phyloP scores from a whole-genome alignment of 2,888 invertebrate species.

The Halictus ligatus region DNA sequence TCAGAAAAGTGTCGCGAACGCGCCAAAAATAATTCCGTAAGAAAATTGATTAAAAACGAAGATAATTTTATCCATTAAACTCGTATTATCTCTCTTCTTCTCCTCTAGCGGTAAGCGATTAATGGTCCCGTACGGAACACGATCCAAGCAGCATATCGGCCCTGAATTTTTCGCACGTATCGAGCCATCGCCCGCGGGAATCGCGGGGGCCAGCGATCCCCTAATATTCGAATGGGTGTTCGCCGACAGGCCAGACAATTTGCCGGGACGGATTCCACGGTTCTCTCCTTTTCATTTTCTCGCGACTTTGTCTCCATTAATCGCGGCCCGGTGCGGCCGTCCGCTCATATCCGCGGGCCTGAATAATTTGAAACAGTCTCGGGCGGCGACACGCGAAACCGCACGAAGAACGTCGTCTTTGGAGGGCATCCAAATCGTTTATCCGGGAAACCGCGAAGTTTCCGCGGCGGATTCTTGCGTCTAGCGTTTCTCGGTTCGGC shows the following conservation, averaged over 20 bases:
- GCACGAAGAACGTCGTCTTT: slow-evolving; percentile 41
- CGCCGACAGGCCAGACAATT: slow-evolving; percentile 33
- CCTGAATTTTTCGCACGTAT: background rate
- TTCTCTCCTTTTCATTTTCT: slow-evolving; percentile 57
- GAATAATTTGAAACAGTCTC: slow-evolving; percentile 54
- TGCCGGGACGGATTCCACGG: slow-evolving; percentile 31
- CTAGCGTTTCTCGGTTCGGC: background rate
- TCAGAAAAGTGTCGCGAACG: too few relatives aligned
- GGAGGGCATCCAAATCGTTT: slow-evolving; percentile 63
- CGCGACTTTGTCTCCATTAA: slow-evolving; percentile 53
- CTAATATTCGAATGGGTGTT: slow-evolving; percentile 26
- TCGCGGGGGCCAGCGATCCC: background rate
- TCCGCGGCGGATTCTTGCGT: slow-evolving; percentile 39
- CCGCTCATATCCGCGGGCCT: slow-evolving; percentile 37
- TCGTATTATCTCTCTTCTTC: too few relatives aligned
- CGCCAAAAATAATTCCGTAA: too few relatives aligned
- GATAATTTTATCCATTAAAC: too few relatives aligned
- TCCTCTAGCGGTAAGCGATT: too few relatives aligned
- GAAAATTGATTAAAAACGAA: too few relatives aligned
- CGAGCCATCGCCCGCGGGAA: background rate
- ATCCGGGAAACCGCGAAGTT: slow-evolving; percentile 58
- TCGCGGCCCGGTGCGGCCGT: slow-evolving; percentile 27
- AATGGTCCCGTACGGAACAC: too few relatives aligned
- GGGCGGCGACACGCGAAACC: slow-evolving; percentile 37
- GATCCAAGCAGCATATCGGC: too few relatives aligned